Evolutionary conservation across 2,888 invertebrate genomes (phyloP).

Genomic region (Parelbella ahira): DNA sequence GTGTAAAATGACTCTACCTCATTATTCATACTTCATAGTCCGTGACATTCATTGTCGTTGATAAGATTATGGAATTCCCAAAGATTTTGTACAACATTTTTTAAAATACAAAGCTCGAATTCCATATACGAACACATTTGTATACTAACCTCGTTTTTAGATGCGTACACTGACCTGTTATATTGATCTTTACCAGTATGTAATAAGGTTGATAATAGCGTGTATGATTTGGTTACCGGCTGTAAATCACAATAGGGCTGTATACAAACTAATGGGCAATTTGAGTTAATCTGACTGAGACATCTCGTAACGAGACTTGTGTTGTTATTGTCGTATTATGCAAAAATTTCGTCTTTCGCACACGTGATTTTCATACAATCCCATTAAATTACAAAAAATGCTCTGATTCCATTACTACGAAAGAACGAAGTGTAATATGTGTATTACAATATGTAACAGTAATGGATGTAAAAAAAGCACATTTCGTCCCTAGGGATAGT

Average conservation of each 20-base stretch:
- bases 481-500: too few relatives aligned
- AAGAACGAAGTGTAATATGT: too few relatives aligned
- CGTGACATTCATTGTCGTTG: conserved; percentile 3
- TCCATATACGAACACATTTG: conserved; percentile 1
- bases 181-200: neutral
- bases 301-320: conserved; percentile 50
- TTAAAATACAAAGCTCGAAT: neutral
- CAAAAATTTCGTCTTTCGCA: conserved; percentile 31
- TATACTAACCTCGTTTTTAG: too few relatives aligned
- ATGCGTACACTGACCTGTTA: too few relatives aligned
- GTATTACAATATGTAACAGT: too few relatives aligned
- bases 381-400: too few relatives aligned
- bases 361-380: too few relatives aligned
- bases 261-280: conserved; percentile 50
- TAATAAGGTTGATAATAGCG: conserved; percentile 23
- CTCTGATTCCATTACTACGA: too few relatives aligned
- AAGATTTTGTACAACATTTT: conserved; percentile 13
- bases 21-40: conserved; percentile 11
- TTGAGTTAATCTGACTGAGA: conserved; percentile 52
- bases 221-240: conserved; percentile 13
- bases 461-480: too few relatives aligned
- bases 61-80: conserved; percentile 9
- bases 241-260: conserved; percentile 21
- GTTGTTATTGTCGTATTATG: conserved; percentile 48
- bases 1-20: neutral